Conservation (phyloP, 1,140 invertebrate species). For the Triops longicaudatus region DNA sequence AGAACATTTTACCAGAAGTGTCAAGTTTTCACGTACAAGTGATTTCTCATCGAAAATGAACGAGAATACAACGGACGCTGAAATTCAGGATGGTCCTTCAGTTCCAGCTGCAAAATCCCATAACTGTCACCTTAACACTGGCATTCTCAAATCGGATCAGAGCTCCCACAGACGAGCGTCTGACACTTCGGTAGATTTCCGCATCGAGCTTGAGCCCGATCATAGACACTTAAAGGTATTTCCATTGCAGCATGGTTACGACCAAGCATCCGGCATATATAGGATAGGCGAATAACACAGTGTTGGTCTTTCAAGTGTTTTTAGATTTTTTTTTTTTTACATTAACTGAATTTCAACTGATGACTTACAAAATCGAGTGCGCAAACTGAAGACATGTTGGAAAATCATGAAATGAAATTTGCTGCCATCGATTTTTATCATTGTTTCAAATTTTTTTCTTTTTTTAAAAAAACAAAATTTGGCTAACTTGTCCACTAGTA, state of each 20-base stretch:
- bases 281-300: too few relatives aligned
- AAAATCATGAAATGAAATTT: too few relatives aligned
- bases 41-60: background rate
- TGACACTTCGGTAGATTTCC: slow-evolving; percentile 45
- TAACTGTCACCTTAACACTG: slow-evolving; percentile 32
- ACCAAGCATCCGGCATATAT: too few relatives aligned
- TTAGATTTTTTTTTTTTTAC: too few relatives aligned
- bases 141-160: slow-evolving; percentile 43
- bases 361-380: too few relatives aligned
- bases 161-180: slow-evolving; percentile 43
- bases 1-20: background rate
- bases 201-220: slow-evolving; percentile 29
- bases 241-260: too few relatives aligned
- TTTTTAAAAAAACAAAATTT: too few relatives aligned
- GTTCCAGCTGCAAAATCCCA: background rate
- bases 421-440: too few relatives aligned
- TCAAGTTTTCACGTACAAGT: background rate
- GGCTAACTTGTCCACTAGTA: too few relatives aligned
- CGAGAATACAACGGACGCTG: background rate
- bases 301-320: too few relatives aligned
- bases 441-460: too few relatives aligned
- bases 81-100: slow-evolving; percentile 20
- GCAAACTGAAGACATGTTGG: too few relatives aligned
- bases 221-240: background rate
- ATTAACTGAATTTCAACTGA: background rate